These are phyloP conservation scores for Mythimna albipuncta DNA, from an alignment of 2,888 invertebrate species.

Conservation along the genomic window DNA sequence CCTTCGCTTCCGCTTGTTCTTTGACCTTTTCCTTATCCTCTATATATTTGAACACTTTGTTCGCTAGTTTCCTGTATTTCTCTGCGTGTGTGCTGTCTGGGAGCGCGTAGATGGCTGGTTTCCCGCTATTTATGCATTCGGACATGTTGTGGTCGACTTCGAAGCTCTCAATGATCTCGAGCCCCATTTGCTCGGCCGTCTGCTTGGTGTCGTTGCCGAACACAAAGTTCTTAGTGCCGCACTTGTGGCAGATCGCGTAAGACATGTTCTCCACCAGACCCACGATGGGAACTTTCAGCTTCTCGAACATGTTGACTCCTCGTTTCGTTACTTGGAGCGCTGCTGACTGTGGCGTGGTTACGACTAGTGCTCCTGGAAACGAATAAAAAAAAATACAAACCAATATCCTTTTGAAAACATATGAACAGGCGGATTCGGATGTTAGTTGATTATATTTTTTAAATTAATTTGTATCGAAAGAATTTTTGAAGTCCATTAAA, in stretches of 20 bases:
- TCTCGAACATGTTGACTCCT: constrained; percentile 97
- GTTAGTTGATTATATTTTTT: too few relatives aligned
- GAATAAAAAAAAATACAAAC: neutral
- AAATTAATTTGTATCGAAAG: too few relatives aligned
- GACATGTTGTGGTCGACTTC: constrained; percentile 94
- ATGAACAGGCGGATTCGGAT: too few relatives aligned
- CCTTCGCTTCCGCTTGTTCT: constrained; percentile 73
- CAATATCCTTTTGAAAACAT: too few relatives aligned
- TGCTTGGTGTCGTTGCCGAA: constrained; percentile 93
- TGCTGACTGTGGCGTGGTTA: constrained; percentile 97
- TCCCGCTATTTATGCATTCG: constrained; percentile 93
- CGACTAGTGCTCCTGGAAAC: constrained; percentile 94
- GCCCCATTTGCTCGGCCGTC: constrained; percentile 92
- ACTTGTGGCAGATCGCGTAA: constrained; percentile 94
- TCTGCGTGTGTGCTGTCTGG: constrained; percentile 90
- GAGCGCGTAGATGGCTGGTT: constrained; percentile 93
- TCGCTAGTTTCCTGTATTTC: constrained; percentile 85
- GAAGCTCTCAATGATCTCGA: constrained; percentile 93
- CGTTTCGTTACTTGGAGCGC: constrained; percentile 96
- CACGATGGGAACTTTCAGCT: constrained; percentile 95
- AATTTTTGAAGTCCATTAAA: too few relatives aligned
- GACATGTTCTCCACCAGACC: constrained; percentile 99
- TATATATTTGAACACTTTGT: constrained; percentile 86
- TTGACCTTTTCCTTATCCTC: constrained; percentile 81
- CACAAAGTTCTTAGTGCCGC: constrained; percentile 93